Percentiles rank a stretch among this genome's conserved stretches.
Conservation (phyloP, 2,113 vertebrate genomes). For the Ammodytes marinus region DNA sequence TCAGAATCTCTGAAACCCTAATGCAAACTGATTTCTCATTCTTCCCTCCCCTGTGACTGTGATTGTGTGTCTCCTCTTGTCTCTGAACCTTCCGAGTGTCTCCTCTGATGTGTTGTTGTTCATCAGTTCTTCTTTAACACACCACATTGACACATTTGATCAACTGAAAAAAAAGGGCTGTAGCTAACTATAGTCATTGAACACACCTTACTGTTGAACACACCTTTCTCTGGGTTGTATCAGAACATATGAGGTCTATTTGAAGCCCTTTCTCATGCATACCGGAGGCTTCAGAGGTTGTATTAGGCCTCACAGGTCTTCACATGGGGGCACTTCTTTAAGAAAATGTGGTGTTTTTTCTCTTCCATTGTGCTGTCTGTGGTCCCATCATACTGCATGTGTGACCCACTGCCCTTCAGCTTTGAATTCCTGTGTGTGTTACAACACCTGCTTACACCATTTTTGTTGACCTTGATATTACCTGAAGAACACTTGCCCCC, state of each 20-base stretch:
- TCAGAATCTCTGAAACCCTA: conserved; percentile 1
- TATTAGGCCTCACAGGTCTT: conserved; percentile 17
- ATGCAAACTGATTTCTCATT: conserved; percentile 29
- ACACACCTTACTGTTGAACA: conserved; percentile 7
- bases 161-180: conserved; percentile 33
- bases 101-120: conserved; percentile 84
- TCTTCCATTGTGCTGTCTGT: conserved; percentile 50
- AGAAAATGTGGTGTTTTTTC: conserved; percentile 34
- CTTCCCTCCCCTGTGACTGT: conserved; percentile 54
- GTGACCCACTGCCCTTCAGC: conserved; percentile 46
- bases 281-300: neutral
- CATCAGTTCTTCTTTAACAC: conserved; percentile 60
- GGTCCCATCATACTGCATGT: conserved; percentile 58
- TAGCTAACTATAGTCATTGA: neutral
- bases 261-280: conserved; percentile 4
- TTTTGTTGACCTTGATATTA: conserved; percentile 23
- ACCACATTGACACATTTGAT: conserved; percentile 36
- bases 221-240: conserved; percentile 45
- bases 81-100: conserved; percentile 79
- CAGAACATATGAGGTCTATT: conserved; percentile 9
- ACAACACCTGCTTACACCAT: conserved; percentile 53
- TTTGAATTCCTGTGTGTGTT: conserved; percentile 45
- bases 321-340: conserved; percentile 20
- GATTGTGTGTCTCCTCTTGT: conserved; percentile 70
- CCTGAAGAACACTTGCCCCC: neutral